Evolutionary conservation across 2,797 vertebrate species (phyloP).

Genomic region (Hypotaenidia okinawae): DNA sequence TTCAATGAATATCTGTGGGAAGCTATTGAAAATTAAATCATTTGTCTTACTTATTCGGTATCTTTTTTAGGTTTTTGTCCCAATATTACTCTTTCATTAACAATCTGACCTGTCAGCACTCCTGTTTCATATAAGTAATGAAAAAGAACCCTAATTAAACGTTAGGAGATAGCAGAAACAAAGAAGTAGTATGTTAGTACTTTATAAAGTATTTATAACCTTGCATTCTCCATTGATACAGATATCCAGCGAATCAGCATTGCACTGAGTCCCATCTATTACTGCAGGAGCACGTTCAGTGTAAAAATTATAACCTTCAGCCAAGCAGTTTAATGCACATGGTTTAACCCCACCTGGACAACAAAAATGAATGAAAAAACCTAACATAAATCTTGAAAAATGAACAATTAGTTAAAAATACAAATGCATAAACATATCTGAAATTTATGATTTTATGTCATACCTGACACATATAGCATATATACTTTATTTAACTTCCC

Average conservation of each 20-base stretch:
- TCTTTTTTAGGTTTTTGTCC: background rate
- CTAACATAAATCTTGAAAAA: background rate
- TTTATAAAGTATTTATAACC: constrained; percentile 77
- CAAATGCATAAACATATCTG: background rate
- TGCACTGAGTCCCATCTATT: constrained; percentile 96
- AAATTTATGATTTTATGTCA: background rate
- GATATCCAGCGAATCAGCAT: constrained; percentile 95
- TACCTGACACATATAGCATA: background rate
- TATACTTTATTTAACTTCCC: background rate
- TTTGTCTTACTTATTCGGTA: background rate
- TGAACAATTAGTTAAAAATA: background rate
- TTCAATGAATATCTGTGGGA: background rate
- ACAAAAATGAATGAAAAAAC: constrained; percentile 33
- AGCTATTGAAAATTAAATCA: background rate
- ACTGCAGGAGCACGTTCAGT: constrained; percentile 96
- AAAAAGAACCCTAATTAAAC: background rate
- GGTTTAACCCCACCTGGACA: constrained; percentile 94
- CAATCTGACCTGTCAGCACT: background rate
- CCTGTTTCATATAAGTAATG: background rate
- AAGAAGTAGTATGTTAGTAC: background rate
- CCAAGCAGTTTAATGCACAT: constrained; percentile 97
- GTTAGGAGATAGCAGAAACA: background rate
- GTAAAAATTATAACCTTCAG: constrained; percentile 99
- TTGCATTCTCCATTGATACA: constrained; percentile 99
- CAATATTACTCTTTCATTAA: background rate